A percentile compares a stretch with the other conserved stretches of the same genome.
Evolutionary conservation across 92 coral and sea anemone species (phyloP).

Genomic region (Micromussa lordhowensis): DNA sequence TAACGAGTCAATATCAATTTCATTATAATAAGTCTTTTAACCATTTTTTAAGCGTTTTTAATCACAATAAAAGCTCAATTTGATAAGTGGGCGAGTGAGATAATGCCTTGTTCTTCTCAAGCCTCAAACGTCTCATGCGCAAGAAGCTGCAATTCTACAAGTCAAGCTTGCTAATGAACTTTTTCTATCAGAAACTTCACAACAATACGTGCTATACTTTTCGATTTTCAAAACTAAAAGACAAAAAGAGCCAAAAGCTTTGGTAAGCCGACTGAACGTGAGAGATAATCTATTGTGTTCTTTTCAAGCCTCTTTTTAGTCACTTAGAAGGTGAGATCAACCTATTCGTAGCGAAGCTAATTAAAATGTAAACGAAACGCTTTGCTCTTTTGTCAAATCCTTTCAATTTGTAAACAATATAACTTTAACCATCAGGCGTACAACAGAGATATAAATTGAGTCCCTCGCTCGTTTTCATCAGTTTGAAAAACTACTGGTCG

Average conservation of each 20-base stretch:
- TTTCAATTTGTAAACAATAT: slow-evolving; percentile 19
- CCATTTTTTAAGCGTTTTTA: not conserved
- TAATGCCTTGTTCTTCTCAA: too few species aligned
- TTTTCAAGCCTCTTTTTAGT: not conserved
- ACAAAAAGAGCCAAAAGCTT: too few species aligned
- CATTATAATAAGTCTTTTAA: not conserved
- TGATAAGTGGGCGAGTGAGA: too few species aligned
- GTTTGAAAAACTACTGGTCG: not conserved
- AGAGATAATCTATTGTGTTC: not conserved
- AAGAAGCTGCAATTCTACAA: too few species aligned
- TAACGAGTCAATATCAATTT: too few species aligned
- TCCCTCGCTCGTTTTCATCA: not conserved
- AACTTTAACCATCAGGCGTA: slow-evolving; percentile 1
- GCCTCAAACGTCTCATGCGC: too few species aligned
- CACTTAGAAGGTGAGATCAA: not conserved
- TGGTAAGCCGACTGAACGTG: not conserved
- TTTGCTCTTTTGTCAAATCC: slow-evolving; percentile 17
- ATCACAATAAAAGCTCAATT: not conserved
- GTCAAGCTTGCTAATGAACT: too few species aligned
- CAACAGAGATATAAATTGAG: not conserved
- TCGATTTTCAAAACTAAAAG: too few species aligned
- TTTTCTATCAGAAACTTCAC: too few species aligned
- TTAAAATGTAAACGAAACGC: slow-evolving; percentile 16
- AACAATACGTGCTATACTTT: too few species aligned
- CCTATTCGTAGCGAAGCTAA: not conserved